Conservation (phyloP, 2,888 invertebrate genomes). For the Temnothorax rugatulus region DNA sequence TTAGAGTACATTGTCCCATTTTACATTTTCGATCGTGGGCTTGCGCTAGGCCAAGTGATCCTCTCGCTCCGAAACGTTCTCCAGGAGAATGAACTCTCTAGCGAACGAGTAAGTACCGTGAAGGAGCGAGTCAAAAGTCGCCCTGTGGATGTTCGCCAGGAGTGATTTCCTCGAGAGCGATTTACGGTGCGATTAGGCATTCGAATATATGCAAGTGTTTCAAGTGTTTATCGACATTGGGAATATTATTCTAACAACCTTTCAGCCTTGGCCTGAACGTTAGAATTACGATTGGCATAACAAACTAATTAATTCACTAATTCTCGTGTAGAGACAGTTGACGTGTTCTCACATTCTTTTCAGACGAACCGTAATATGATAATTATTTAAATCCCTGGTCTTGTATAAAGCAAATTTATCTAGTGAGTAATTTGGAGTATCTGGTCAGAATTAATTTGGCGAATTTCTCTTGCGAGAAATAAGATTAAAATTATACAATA, state of each 20-base stretch:
- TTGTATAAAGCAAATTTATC: neutral
- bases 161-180: neutral
- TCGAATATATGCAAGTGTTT: slow-evolving; percentile 2
- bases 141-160: neutral
- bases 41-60: neutral
- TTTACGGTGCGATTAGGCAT: neutral
- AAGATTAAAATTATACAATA: neutral
- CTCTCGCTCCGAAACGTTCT: slow-evolving; percentile 26
- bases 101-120: slow-evolving; percentile 29
- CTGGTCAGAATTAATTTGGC: neutral
- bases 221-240: neutral
- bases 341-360: neutral
- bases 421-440: neutral
- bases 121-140: neutral
- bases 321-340: neutral
- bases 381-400: neutral
- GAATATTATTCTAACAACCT: neutral
- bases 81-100: slow-evolving; percentile 40
- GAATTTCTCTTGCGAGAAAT: neutral
- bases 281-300: neutral
- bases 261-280: neutral
- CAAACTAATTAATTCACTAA: neutral
- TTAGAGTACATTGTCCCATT: neutral
- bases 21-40: neutral
- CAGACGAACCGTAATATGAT: neutral